phyloP scores from a whole-genome alignment of 2,797 vertebrate species.

The Varecia variegata region DNA sequence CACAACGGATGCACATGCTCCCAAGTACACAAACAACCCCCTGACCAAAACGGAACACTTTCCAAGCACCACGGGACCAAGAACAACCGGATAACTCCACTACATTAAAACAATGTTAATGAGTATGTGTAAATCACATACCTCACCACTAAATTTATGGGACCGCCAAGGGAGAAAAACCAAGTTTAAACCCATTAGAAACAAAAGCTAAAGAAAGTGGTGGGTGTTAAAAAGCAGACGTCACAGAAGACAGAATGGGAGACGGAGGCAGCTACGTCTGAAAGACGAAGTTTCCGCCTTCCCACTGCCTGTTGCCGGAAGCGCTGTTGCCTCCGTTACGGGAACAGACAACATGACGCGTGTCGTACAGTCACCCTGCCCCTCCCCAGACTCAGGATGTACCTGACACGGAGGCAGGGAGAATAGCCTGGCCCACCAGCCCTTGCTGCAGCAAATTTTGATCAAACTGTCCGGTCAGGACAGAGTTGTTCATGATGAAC shows the following conservation, averaged over 20 bases:
- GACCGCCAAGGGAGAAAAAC: no score
- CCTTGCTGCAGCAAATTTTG: conserved; percentile 92
- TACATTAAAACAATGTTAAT: no score
- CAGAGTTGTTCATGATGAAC: conserved; percentile 93
- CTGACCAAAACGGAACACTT: background rate
- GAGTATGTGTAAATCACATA: background rate
- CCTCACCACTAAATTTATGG: background rate
- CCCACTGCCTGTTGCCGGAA: background rate
- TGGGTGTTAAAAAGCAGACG: no score
- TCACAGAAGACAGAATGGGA: no score
- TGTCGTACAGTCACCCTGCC: rapidly evolving
- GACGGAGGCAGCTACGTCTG: rapidly evolving
- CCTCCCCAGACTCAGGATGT: conserved; percentile 9
- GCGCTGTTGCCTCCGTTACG: rapidly evolving
- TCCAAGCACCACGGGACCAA: no score
- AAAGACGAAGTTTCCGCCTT: rapidly evolving
- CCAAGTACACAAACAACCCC: background rate
- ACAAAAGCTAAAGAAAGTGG: background rate
- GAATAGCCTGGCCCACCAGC: conserved; percentile 95
- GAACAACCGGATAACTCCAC: no score
- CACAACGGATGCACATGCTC: no score
- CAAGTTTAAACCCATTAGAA: background rate
- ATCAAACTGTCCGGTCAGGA: conserved; percentile 93
- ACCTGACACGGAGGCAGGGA: conserved; percentile 97
- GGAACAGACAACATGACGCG: rapidly evolving